Conservation (phyloP, 2,797 vertebrate species). For the Onychomys torridus region DNA sequence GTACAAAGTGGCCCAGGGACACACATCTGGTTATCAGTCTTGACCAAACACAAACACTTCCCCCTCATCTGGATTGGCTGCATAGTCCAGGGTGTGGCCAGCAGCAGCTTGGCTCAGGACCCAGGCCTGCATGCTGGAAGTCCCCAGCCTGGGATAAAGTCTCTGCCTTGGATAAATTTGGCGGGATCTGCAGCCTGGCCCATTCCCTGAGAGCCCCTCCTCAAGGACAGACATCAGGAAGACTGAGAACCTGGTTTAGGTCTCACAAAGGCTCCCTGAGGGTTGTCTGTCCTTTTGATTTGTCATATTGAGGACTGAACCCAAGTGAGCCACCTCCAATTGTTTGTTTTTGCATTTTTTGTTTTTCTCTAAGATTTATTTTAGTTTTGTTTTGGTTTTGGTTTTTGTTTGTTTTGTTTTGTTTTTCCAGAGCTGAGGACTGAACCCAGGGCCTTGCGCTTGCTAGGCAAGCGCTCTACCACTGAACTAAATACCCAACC, state of each 20-base stretch:
- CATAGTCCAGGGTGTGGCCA: not conserved
- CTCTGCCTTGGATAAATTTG: too few species aligned
- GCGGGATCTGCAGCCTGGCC: not conserved
- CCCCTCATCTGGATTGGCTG: not conserved
- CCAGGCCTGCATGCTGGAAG: not conserved
- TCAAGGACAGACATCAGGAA: not conserved
- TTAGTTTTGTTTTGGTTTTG: too few species aligned
- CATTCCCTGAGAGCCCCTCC: not conserved
- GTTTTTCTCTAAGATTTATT: not conserved
- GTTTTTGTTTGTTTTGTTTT: too few species aligned
- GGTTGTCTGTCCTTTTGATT: not conserved
- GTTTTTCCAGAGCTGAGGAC: too few species aligned
- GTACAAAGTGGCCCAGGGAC: not conserved
- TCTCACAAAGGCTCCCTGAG: not conserved
- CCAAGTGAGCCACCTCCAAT: not conserved
- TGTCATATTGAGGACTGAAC: not conserved
- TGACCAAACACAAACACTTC: not conserved
- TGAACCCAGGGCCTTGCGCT: too few species aligned
- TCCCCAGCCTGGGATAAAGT: too few species aligned
- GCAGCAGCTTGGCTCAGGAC: not conserved
- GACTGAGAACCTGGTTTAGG: not conserved
- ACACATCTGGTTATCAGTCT: not conserved
- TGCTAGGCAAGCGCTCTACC: too few species aligned
- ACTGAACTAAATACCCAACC: too few species aligned
- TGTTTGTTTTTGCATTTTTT: not conserved